A percentile compares a stretch with the other conserved stretches of the same genome.
These are phyloP conservation scores for Adelosebastes latens DNA, from an alignment of 2,797 vertebrate genomes.

Conservation along the genomic window DNA sequence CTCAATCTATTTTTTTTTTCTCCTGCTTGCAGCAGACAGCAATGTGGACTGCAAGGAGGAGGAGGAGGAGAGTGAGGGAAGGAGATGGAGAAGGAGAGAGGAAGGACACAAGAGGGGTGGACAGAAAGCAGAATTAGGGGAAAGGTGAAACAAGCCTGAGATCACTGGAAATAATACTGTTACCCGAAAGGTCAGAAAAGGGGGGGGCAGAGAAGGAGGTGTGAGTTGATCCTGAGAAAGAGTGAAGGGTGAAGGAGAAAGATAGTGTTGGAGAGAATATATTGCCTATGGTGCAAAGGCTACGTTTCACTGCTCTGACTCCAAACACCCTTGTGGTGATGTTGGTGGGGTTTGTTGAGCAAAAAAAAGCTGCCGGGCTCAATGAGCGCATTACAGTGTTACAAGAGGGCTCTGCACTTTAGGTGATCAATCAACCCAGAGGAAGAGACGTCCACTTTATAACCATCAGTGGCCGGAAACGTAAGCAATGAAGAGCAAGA, in stretches of 20 bases:
- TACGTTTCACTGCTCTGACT: slow-evolving; percentile 53
- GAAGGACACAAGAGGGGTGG: slow-evolving; percentile 43
- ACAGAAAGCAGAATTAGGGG: slow-evolving; percentile 49
- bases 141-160: slow-evolving; percentile 57
- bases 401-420: slow-evolving; percentile 61
- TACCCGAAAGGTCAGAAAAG: slow-evolving; percentile 21
- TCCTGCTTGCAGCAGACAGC: slow-evolving; percentile 36
- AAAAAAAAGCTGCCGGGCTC: slow-evolving; percentile 57
- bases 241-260: slow-evolving; percentile 32
- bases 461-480: slow-evolving; percentile 72
- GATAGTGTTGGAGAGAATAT: slow-evolving; percentile 34
- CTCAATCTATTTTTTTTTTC: slow-evolving; percentile 46
- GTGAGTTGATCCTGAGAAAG: slow-evolving; percentile 29
- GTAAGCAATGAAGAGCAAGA: slow-evolving; percentile 55
- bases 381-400: slow-evolving; percentile 60
- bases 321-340: slow-evolving; percentile 39
- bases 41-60: slow-evolving; percentile 4
- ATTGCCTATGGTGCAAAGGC: slow-evolving; percentile 31
- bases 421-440: slow-evolving; percentile 71
- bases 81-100: slow-evolving; percentile 41
- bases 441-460: slow-evolving; percentile 68
- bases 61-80: slow-evolving; percentile 18
- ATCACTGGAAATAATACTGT: slow-evolving; percentile 43
- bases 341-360: slow-evolving; percentile 33
- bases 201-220: slow-evolving; percentile 5